phyloP scores from a whole-genome alignment of 2,888 invertebrate genomes.

The Dasysyrphus tricinctus region DNA sequence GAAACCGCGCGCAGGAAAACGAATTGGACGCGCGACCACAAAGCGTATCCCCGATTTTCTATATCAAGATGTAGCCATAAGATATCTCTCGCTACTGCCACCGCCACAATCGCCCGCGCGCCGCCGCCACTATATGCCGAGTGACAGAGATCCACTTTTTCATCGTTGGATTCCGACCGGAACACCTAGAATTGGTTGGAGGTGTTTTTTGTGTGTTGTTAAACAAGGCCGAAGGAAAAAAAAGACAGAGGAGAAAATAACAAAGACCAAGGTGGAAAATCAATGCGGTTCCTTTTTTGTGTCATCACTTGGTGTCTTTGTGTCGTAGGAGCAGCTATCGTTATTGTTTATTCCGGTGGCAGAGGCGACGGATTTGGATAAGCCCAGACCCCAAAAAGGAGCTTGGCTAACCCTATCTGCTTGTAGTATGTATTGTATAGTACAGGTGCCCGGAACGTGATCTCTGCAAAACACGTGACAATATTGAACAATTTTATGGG shows the following conservation, averaged over 20 bases:
- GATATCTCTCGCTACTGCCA: conserved; percentile 42
- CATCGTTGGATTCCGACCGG: conserved; percentile 66
- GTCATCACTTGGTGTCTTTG: conserved; percentile 33
- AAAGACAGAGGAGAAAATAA: conserved; percentile 33
- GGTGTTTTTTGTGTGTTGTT: conserved; percentile 39
- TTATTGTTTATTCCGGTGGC: conserved; percentile 47
- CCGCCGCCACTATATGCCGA: conserved; percentile 2
- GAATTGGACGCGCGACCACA: conserved; percentile 68
- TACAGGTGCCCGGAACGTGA: conserved; percentile 58
- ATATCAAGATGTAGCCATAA: conserved; percentile 68
- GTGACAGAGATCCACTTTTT: conserved; percentile 72
- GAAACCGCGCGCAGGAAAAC: conserved; percentile 38
- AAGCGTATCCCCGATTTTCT: conserved; percentile 67
- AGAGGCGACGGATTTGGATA: conserved; percentile 67
- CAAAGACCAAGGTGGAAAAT: conserved; percentile 71
- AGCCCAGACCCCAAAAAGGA: conserved; percentile 64
- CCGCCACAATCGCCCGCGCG: background rate
- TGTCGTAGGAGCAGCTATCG: conserved; percentile 20
- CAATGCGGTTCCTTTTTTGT: conserved; percentile 74
- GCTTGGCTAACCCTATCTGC: conserved; percentile 28
- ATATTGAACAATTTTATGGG: conserved; percentile 73
- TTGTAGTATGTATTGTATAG: background rate
- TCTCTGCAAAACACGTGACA: conserved; percentile 66
- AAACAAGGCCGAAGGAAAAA: conserved; percentile 21
- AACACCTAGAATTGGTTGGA: conserved; percentile 65